These are phyloP conservation scores for Lordiphosa clarofinis DNA, from an alignment of 1,140 invertebrate species.

Conservation along the genomic window DNA sequence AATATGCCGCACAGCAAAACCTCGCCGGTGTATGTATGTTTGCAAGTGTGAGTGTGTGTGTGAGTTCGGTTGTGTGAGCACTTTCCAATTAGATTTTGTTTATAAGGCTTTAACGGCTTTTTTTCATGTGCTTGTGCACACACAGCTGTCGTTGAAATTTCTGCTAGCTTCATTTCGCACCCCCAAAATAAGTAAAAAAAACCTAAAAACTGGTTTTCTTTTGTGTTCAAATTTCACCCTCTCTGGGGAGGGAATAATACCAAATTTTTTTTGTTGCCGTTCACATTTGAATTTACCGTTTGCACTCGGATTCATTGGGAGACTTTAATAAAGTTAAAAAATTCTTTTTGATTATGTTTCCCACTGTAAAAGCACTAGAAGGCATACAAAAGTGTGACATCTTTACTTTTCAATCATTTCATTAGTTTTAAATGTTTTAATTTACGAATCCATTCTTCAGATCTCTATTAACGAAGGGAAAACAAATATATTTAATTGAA, in stretches of 20 bases:
- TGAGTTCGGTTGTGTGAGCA: background rate
- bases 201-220: conserved; percentile 30
- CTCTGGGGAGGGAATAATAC: background rate
- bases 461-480: too few relatives aligned
- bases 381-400: too few relatives aligned
- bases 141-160: conserved; percentile 38
- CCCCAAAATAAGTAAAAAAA: conserved; percentile 35
- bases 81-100: conserved; percentile 45
- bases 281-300: background rate
- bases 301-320: too few relatives aligned
- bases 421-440: too few relatives aligned
- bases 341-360: too few relatives aligned
- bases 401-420: too few relatives aligned
- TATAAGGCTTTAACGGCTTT: conserved; percentile 54
- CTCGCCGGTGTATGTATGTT: conserved; percentile 24
- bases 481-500: too few relatives aligned
- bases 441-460: too few relatives aligned
- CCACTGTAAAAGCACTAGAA: too few relatives aligned
- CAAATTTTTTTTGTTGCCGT: background rate
- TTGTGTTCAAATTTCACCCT: conserved; percentile 1
- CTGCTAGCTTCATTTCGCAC: conserved; percentile 27
- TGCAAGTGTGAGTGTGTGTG: conserved; percentile 11
- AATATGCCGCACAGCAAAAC: conserved; percentile 30
- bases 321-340: too few relatives aligned
- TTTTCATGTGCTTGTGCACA: conserved; percentile 6